A percentile compares a stretch with the other conserved stretches of the same genome.
Conservation (phyloP, 2,113 vertebrate species). For the Megalops atlanticus region DNA sequence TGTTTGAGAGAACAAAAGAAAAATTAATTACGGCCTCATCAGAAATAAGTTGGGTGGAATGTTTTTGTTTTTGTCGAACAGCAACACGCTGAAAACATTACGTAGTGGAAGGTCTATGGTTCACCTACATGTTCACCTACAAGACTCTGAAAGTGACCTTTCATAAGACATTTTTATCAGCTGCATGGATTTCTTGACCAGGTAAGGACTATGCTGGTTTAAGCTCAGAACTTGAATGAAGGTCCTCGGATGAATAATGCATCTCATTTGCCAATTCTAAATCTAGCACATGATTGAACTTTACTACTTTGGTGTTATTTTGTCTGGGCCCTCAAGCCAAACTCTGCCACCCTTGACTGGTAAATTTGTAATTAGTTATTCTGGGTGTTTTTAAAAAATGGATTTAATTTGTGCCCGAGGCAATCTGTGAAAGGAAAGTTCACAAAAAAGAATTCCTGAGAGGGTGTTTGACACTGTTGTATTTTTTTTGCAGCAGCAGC, state of each 20-base stretch:
- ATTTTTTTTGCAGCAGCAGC: background rate
- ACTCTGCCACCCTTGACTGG: background rate
- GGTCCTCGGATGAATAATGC: background rate
- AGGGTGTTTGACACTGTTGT: background rate
- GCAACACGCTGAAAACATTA: background rate
- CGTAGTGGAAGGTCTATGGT: background rate
- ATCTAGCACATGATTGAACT: background rate
- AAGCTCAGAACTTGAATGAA: background rate
- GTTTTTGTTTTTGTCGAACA: too few species aligned
- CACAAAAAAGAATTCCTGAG: background rate
- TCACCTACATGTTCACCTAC: background rate
- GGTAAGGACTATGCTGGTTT: background rate
- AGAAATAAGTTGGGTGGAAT: too few species aligned
- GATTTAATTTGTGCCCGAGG: background rate
- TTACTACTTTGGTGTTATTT: background rate
- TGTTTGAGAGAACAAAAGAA: too few species aligned
- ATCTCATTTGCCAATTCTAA: background rate
- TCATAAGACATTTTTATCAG: background rate
- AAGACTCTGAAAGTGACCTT: background rate
- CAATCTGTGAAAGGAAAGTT: background rate
- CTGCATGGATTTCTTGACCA: background rate
- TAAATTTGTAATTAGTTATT: background rate
- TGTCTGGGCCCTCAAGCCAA: conserved; percentile 1
- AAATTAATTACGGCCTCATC: too few species aligned
- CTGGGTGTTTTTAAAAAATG: background rate